These are phyloP conservation scores for Cephus pygmeus DNA, from an alignment of 2,888 invertebrate species.

Conservation along the genomic window DNA sequence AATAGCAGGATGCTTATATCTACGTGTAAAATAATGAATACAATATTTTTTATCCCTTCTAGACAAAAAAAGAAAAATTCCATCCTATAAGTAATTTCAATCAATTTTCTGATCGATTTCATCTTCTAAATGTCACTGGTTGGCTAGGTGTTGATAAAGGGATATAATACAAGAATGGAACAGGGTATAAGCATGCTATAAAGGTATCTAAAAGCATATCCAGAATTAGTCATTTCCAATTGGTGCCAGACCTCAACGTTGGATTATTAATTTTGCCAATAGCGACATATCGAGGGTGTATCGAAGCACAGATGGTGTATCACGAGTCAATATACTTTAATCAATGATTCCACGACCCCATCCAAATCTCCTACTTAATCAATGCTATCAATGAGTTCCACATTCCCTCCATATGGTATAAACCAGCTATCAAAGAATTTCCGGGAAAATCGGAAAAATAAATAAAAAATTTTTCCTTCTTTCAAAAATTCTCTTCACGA, in stretches of 20 bases:
- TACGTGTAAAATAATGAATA: not conserved
- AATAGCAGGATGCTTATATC: not conserved
- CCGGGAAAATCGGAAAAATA: not conserved
- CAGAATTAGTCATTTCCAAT: slow-evolving; percentile 58
- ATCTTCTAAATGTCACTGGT: not conserved
- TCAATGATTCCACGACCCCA: slow-evolving; percentile 35
- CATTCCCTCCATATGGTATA: not conserved
- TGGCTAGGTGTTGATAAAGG: not conserved
- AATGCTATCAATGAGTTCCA: not conserved
- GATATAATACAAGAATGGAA: not conserved
- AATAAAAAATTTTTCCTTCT: not conserved
- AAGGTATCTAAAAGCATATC: slow-evolving; percentile 28
- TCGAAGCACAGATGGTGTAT: slow-evolving; percentile 57
- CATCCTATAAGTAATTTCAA: not conserved
- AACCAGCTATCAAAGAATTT: not conserved
- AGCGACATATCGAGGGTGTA: slow-evolving; percentile 27
- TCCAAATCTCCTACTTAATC: slow-evolving; percentile 2
- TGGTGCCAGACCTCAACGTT: slow-evolving; percentile 46
- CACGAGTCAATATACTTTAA: slow-evolving; percentile 61
- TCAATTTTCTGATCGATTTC: not conserved
- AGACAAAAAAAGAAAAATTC: not conserved
- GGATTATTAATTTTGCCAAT: slow-evolving; percentile 63
- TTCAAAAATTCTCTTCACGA: not conserved
- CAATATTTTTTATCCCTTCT: not conserved
- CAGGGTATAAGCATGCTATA: not conserved